phyloP scores from a whole-genome alignment of 2,797 vertebrate genomes.

The Tangara arthus region DNA sequence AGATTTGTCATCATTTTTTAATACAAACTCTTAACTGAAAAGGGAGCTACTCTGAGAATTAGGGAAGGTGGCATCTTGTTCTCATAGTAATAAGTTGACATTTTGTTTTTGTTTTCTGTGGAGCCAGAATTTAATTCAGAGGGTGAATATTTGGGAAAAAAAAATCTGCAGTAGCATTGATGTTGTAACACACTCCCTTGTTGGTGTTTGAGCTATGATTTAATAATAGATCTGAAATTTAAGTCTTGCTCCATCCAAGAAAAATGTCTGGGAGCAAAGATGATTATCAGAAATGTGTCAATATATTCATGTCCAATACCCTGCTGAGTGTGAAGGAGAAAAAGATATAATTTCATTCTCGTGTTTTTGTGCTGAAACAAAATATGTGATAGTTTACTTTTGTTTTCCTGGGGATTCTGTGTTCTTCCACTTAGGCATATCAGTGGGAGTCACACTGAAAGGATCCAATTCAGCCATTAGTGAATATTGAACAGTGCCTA shows the following conservation, averaged over 20 bases:
- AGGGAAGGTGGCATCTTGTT: neutral
- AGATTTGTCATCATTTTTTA: neutral
- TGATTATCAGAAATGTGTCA: slow-evolving; percentile 34
- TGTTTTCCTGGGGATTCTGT: neutral
- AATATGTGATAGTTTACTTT: neutral
- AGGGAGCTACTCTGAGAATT: neutral
- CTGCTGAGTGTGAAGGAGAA: slow-evolving; percentile 21
- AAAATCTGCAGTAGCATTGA: neutral
- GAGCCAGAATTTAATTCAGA: neutral
- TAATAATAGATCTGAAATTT: slow-evolving; percentile 12
- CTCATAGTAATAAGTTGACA: neutral
- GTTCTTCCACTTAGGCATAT: slow-evolving; percentile 16
- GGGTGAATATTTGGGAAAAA: neutral
- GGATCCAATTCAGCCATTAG: neutral
- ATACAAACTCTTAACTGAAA: neutral
- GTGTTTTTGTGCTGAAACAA: slow-evolving; percentile 17
- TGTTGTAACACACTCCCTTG: neutral
- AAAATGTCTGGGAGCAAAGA: slow-evolving; percentile 17
- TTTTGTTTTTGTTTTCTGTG: neutral
- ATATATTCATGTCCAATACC: slow-evolving; percentile 10
- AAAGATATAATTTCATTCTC: slow-evolving; percentile 19
- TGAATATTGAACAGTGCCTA: slow-evolving; percentile 13
- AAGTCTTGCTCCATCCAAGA: slow-evolving; percentile 19
- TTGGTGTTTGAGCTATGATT: neutral
- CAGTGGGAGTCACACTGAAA: neutral